Conservation (phyloP, 2,888 invertebrate species). For the Heliconius hortense region DNA sequence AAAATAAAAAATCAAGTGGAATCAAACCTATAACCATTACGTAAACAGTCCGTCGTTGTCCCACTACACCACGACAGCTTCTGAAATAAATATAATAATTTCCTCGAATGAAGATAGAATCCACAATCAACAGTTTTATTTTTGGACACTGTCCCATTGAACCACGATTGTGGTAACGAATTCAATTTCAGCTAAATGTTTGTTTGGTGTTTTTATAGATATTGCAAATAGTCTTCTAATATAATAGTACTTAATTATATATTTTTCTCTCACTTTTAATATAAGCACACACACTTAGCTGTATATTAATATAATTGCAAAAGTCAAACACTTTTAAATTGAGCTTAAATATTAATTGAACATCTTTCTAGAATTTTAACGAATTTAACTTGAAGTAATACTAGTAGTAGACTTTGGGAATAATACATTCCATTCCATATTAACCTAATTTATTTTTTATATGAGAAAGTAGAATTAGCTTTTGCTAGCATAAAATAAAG, state of each 20-base stretch:
- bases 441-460: conserved; percentile 8
- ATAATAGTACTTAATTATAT: too few species aligned
- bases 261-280: too few species aligned
- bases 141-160: too few species aligned
- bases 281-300: neutral
- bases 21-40: too few species aligned
- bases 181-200: too few species aligned
- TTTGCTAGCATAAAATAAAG: neutral
- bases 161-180: too few species aligned
- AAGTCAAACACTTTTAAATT: neutral
- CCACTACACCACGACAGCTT: neutral
- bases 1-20: too few species aligned
- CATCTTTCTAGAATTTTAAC: neutral
- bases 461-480: neutral
- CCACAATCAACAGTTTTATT: too few species aligned
- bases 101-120: too few species aligned
- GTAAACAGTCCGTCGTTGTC: too few species aligned
- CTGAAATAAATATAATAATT: neutral
- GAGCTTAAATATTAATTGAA: neutral
- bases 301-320: neutral
- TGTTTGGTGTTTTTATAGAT: neutral
- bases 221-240: neutral
- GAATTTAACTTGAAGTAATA: neutral
- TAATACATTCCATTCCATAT: neutral
- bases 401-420: neutral